These are phyloP conservation scores for Peromyscus leucopus DNA, from an alignment of 2,113 vertebrate genomes.

Conservation along the genomic window DNA sequence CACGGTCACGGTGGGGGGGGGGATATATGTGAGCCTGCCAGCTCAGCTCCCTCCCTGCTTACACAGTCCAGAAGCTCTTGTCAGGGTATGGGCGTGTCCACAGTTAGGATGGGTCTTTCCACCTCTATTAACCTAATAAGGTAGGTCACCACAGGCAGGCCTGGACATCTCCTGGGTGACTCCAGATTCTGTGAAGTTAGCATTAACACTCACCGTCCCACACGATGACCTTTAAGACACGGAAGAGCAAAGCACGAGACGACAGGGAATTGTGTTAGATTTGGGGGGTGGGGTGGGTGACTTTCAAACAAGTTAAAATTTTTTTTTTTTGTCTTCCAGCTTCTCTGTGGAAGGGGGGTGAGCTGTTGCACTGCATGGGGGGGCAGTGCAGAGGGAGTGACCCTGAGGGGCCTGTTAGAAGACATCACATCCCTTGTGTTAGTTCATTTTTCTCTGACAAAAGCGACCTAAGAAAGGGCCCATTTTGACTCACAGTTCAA, in stretches of 20 bases:
- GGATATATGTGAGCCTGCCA: no score
- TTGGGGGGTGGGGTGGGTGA: neutral
- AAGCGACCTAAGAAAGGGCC: neutral
- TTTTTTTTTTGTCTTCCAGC: accelerated
- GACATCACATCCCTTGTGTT: neutral
- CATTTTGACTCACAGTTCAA: neutral
- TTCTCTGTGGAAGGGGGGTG: neutral
- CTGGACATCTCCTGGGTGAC: no score
- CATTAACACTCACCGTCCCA: no score
- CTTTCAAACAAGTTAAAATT: no score
- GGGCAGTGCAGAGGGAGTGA: neutral
- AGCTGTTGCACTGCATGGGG: neutral
- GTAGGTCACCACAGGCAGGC: no score
- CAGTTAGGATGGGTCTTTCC: no score
- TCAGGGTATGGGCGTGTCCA: no score
- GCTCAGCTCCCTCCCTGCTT: no score
- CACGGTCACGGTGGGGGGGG: no score
- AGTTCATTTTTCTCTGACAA: neutral
- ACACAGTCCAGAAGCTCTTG: no score
- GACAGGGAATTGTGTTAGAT: neutral
- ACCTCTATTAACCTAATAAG: no score
- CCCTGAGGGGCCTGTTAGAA: neutral
- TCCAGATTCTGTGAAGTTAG: no score
- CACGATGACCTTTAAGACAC: neutral
- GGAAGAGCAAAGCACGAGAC: neutral